Evolutionary conservation across 2,888 invertebrate species (phyloP), one percentile per base, ranked within the genome.

Genomic region (Caenorhabditis sp.): DNA sequence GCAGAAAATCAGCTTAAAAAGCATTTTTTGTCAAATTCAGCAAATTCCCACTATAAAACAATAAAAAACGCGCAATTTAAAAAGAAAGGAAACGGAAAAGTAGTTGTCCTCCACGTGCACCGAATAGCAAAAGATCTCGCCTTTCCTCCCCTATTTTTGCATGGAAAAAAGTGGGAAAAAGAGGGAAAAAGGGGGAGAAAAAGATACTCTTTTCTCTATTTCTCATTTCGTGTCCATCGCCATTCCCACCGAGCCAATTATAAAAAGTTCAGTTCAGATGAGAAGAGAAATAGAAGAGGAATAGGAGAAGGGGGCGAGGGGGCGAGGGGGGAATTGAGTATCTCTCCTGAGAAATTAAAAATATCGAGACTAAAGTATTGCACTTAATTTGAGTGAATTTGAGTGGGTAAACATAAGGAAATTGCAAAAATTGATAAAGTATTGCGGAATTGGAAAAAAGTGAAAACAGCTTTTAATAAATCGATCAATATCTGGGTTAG

Each of bases 261-360:
- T 71, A 71, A 71, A 71, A 71, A 71, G 71, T 71, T 71, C 71
- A 71, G 71, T 71, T 71, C 71, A 56, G 53, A 65, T 15, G 35
- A 62, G 18, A 18, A 70, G 60, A 35, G 35, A 56, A 22, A 37
- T 20, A 70, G 58, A 62, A 22, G n/a, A n/a, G n/a, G n/a, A 60
- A 47, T 47, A 15, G 9, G 13, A 9, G 40, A 40, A 15, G 15
- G 40, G 13, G 15, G 13, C 9, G 40, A 40, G 11, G 47, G 18
- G 35, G 22, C 13, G 56, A 37, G 24, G 20, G 44, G 47, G 11
- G 35, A 58, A 26, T 32, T 40, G 44, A 71, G 53, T 40, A 15
- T 55, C 24, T 50, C 44, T 67, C 55, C 35, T 50, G 70, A 61
- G 70, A 70, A 70, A 70, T 70, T 70, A 70, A 70, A 70, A 70